phyloP scores from a whole-genome alignment of 2,797 vertebrate genomes.

The Corythornis leucogaster region DNA sequence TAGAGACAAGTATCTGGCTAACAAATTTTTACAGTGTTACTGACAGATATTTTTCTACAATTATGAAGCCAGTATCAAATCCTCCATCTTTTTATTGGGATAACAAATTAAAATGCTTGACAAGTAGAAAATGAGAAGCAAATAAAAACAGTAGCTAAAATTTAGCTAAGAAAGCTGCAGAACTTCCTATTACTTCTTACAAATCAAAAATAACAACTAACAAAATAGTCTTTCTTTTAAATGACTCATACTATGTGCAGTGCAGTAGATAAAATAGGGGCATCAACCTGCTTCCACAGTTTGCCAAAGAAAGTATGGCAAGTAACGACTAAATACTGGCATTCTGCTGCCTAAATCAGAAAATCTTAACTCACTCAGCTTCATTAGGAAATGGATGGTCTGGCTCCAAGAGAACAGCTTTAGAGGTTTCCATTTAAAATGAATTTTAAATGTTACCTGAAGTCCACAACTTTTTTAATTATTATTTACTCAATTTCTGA shows the following conservation, averaged over 20 bases:
- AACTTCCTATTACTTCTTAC: neutral
- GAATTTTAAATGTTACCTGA: neutral
- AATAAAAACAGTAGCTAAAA: neutral
- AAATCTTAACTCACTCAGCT: neutral
- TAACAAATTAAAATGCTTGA: neutral
- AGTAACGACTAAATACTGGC: neutral
- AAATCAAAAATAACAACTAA: neutral
- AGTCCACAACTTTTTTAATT: conserved; percentile 24
- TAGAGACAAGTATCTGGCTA: conserved; percentile 16
- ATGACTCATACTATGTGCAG: neutral
- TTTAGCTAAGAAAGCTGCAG: neutral
- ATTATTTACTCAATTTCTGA: conserved; percentile 18
- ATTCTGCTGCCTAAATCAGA: neutral
- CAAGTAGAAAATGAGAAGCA: neutral
- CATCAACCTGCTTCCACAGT: neutral
- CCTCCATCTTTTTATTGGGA: neutral
- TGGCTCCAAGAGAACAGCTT: neutral
- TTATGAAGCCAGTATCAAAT: neutral
- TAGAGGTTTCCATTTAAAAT: neutral
- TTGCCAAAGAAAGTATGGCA: neutral
- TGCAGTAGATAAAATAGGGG: neutral
- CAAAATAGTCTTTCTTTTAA: neutral
- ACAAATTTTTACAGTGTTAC: conserved; percentile 10
- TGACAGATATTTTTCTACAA: neutral
- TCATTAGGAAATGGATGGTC: neutral